Conservation (phyloP, 1,140 invertebrate species). For the Chironomus tepperi region DNA sequence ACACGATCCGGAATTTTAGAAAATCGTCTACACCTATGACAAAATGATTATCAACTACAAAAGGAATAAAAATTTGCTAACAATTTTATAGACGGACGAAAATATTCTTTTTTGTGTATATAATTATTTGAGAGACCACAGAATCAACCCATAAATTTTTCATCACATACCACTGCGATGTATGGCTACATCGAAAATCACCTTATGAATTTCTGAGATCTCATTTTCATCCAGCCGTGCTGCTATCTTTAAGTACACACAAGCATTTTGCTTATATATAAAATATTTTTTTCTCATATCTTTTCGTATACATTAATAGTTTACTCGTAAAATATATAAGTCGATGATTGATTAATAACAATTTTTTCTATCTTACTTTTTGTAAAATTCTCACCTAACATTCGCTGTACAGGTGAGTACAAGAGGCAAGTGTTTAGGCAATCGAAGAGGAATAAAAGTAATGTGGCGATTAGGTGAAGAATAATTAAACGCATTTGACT, state of each 20-base stretch:
- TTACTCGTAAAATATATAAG: slow-evolving; percentile 14
- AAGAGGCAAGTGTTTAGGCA: not conserved
- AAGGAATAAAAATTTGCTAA: no score
- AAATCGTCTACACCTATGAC: no score
- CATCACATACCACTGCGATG: not conserved
- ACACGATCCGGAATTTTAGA: no score
- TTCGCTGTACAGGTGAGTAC: slow-evolving; percentile 5
- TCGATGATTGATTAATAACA: slow-evolving; percentile 14
- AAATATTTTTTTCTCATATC: not conserved
- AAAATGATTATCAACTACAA: no score
- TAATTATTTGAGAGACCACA: not conserved
- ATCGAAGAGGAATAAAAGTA: not conserved
- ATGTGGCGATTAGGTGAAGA: not conserved
- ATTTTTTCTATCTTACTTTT: not conserved
- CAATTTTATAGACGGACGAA: no score
- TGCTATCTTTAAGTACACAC: not conserved
- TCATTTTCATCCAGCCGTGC: not conserved
- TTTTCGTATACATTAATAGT: not conserved
- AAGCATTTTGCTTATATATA: not conserved
- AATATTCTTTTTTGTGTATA: not conserved
- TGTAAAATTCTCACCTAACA: slow-evolving; percentile 8
- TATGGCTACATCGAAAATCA: not conserved
- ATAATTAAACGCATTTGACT: no score
- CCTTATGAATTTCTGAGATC: not conserved
- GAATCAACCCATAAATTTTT: slow-evolving; percentile 4